Percentiles rank a stretch among this genome's conserved stretches.
Evolutionary conservation across 1,140 invertebrate species (phyloP).

Genomic region (Drosophila saltans): DNA sequence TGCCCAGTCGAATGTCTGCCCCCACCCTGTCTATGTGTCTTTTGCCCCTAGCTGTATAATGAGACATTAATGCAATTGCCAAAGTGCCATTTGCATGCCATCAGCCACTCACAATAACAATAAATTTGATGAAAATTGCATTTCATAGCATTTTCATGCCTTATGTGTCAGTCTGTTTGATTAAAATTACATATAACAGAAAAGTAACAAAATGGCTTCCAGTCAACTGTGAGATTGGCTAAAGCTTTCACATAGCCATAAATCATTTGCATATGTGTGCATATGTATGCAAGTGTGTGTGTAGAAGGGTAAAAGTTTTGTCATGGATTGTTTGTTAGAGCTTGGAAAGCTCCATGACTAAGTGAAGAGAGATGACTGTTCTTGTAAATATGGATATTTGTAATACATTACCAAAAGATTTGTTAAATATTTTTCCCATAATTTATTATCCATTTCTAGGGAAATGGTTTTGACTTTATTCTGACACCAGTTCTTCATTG

Average conservation of each 20-base stretch:
- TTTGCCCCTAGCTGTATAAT: constrained; percentile 53
- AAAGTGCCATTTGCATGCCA: constrained; percentile 72
- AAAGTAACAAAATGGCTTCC: constrained; percentile 39
- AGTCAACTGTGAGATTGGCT: background rate
- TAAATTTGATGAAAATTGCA: constrained; percentile 79
- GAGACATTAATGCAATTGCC: constrained; percentile 74
- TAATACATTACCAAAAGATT: background rate
- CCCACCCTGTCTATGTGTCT: background rate
- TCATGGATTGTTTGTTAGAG: no score
- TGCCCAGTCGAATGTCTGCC: constrained; percentile 33
- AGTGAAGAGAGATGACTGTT: no score
- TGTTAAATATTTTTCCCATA: background rate
- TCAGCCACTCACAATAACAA: constrained; percentile 68
- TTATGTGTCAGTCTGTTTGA: constrained; percentile 67
- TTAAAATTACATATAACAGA: constrained; percentile 47
- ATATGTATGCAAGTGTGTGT: no score
- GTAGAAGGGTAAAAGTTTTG: no score
- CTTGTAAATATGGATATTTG: background rate
- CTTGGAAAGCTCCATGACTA: no score
- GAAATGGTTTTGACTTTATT: constrained; percentile 18
- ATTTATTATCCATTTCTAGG: constrained; percentile 37
- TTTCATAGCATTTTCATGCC: constrained; percentile 71
- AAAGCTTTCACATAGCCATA: background rate
- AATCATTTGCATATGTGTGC: no score
- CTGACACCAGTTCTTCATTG: constrained; percentile 48